Conservation (phyloP, 1,140 invertebrate species). For the Apis florea region DNA sequence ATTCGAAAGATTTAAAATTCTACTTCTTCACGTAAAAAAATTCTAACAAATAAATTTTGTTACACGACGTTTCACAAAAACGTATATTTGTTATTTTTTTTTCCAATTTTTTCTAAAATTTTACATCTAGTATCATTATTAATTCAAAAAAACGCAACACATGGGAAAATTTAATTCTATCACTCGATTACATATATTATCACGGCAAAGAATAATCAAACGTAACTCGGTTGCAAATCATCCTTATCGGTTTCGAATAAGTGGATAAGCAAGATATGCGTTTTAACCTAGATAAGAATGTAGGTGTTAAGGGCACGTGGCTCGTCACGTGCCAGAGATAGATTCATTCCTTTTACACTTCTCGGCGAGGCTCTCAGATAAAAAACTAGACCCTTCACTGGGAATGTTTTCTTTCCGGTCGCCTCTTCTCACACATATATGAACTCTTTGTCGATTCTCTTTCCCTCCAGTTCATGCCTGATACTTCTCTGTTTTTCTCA, state of each 20-base stretch:
- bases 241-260: constrained; percentile 40
- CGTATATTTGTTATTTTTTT: too few species aligned
- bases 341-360: constrained; percentile 24
- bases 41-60: too few species aligned
- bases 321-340: constrained; percentile 31
- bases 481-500: constrained; percentile 23
- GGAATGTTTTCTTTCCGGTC: not conserved
- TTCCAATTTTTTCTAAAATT: too few species aligned
- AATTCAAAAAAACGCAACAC: not conserved
- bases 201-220: not conserved
- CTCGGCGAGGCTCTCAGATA: not conserved
- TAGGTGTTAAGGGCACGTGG: constrained; percentile 41
- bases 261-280: constrained; percentile 9
- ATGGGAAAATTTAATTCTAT: not conserved
- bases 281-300: constrained; percentile 19
- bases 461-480: not conserved
- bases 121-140: not conserved
- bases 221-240: constrained; percentile 17
- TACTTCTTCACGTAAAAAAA: too few species aligned
- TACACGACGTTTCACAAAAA: too few species aligned
- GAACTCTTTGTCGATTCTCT: not conserved
- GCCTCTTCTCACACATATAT: not conserved
- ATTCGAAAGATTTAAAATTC: too few species aligned
- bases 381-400: constrained; percentile 29
- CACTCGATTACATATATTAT: not conserved